Base-by-base conservation (phyloP, 2,113 vertebrate species). In the Notarius quadriscutis region DNA sequence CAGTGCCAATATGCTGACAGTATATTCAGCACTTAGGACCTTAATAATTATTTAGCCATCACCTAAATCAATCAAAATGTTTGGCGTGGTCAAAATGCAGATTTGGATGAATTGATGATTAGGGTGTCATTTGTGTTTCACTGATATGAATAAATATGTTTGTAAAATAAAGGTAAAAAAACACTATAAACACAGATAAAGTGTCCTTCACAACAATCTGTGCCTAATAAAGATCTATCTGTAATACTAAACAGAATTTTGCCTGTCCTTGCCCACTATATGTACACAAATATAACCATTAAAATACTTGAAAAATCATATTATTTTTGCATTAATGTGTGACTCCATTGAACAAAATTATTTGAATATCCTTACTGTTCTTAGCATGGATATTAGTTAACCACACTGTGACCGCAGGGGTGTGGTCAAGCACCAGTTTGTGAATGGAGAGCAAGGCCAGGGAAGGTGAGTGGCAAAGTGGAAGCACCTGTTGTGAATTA, bases 1-100 rank as follows among this genome's bases (percentile, higher is more conserved):
- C 11, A 57, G 53, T 34, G n/a, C 17, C 25, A 30, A 57, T 58
- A 18, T 11, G 55, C 71, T 62, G 55, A 34, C 55, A 85, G 71
- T 75, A 85, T 27, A 85, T 77, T 15, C 41, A 51, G 57, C 50
- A 27, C 63, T 84, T 6, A 30, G 48, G 69, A 75, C 55, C 22
- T 14, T n/a, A 69, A 65, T 86, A 55, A 63, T 86, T 25, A 41
- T 82, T 65, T 65, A 48, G 10, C 71, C 17, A 22, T 80, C n/a
- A 48, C 12, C 41, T 51, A 57, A 86, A 69, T 80, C 63, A 86
- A 12, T 51, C 17, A 50, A 20, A 34, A 55, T 25, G 8, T 62
- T 11, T 62, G 55, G 3, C 22, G 2, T 41, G 15, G 4, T 30
- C 80, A n/a, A 80, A 79, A 80, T 67, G 9, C 75, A 80, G 50